These are phyloP conservation scores for Nycticorax nycticorax DNA, from an alignment of 2,113 vertebrate species.

Conservation along the genomic window DNA sequence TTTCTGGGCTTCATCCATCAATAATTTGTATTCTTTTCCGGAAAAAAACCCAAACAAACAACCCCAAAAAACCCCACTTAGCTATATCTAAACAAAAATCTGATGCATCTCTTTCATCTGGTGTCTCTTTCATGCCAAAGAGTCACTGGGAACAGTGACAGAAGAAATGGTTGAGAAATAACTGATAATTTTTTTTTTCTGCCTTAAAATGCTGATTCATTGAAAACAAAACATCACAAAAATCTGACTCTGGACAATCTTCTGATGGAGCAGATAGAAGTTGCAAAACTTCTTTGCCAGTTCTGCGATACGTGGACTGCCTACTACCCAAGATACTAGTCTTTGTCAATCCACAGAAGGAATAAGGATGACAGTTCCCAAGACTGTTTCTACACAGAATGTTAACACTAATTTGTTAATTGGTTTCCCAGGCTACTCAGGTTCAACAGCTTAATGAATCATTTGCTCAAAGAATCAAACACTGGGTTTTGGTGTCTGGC, in stretches of 20 bases:
- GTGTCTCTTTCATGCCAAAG: neutral
- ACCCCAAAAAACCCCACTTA: neutral
- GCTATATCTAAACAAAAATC: neutral
- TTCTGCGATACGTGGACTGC: neutral
- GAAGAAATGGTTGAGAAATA: neutral
- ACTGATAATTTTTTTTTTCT: neutral
- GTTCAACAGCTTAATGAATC: slow-evolving; percentile 41
- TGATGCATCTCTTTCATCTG: neutral
- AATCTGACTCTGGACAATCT: neutral
- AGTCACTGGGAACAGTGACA: neutral
- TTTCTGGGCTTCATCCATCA: neutral
- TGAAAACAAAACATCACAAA: neutral
- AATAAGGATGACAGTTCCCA: slow-evolving; percentile 37
- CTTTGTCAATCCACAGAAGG: neutral
- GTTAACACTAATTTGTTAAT: slow-evolving; percentile 41
- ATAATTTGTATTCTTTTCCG: neutral
- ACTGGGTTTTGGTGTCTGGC: neutral
- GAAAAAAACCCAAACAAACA: neutral
- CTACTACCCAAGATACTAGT: neutral
- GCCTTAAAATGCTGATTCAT: neutral
- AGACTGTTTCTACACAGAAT: neutral
- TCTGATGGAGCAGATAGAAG: neutral
- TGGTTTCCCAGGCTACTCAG: slow-evolving; percentile 38
- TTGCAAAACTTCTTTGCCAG: neutral
- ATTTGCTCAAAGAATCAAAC: neutral